Percentiles rank a stretch among this genome's conserved stretches.
phyloP scores from a whole-genome alignment of 2,113 vertebrate species.

The Bothrops jararaca region DNA sequence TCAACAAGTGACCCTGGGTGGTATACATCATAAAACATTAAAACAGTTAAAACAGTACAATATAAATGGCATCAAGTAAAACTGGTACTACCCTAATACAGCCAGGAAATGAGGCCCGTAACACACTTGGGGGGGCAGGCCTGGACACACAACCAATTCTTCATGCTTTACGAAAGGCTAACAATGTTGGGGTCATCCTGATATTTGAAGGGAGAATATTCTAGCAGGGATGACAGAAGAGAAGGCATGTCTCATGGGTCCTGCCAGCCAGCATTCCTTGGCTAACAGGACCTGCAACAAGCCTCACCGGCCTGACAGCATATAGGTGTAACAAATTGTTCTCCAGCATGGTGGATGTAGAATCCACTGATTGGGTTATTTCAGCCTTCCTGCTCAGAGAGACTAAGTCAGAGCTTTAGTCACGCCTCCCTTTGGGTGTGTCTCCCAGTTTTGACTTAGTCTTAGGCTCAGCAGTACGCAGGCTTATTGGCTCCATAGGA shows the following conservation, averaged over 20 bases:
- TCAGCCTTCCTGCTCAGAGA: too few species aligned
- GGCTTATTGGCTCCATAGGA: too few species aligned
- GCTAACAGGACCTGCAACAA: background rate
- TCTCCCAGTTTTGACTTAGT: too few species aligned
- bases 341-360: too few species aligned
- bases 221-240: background rate
- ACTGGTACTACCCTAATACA: background rate
- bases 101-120: background rate
- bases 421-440: too few species aligned
- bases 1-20: background rate
- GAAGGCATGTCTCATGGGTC: background rate
- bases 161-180: background rate
- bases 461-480: too few species aligned
- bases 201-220: background rate
- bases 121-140: background rate
- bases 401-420: too few species aligned
- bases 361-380: too few species aligned
- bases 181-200: background rate
- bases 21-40: background rate
- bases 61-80: background rate
- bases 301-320: background rate
- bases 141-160: background rate
- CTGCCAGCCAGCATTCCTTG: background rate
- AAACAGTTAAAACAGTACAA: background rate
- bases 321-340: background rate